Evolutionary conservation across 2,888 invertebrate genomes (phyloP).

Genomic region (Aspidiotus destructor): DNA sequence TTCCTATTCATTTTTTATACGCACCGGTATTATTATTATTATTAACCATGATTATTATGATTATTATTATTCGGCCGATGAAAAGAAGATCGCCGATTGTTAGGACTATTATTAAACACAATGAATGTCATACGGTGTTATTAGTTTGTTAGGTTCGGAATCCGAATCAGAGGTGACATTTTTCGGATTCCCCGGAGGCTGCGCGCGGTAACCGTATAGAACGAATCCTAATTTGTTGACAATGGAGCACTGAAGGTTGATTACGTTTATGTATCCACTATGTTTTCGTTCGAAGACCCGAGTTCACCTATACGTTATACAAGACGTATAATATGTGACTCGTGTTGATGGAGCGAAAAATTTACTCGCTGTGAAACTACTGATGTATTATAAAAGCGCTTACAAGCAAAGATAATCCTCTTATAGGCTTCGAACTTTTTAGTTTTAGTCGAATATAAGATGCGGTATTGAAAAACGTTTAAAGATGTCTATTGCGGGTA

Average conservation of each 20-base stretch:
- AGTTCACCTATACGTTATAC: too few species aligned
- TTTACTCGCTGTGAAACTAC: too few species aligned
- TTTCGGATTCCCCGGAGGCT: constrained; percentile 9
- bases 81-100: not conserved
- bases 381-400: too few species aligned
- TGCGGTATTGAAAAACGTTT: too few species aligned
- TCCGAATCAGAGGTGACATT: constrained; percentile 12
- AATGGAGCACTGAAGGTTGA: not conserved
- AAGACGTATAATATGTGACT: too few species aligned
- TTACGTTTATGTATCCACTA: not conserved
- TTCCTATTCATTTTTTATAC: not conserved
- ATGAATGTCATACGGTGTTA: constrained; percentile 10
- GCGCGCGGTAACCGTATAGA: not conserved
- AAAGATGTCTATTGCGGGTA: too few species aligned
- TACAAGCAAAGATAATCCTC: too few species aligned
- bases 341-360: too few species aligned
- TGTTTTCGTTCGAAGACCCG: too few species aligned
- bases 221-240: constrained; percentile 2
- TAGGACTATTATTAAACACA: constrained; percentile 13
- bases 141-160: constrained; percentile 14
- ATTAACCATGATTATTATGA: constrained; percentile 3
- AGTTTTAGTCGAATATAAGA: too few species aligned
- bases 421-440: too few species aligned
- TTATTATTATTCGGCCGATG: not conserved
- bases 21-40: not conserved